phyloP scores from a whole-genome alignment of 1,140 invertebrate genomes.

The Rhopalosiphum padi region DNA sequence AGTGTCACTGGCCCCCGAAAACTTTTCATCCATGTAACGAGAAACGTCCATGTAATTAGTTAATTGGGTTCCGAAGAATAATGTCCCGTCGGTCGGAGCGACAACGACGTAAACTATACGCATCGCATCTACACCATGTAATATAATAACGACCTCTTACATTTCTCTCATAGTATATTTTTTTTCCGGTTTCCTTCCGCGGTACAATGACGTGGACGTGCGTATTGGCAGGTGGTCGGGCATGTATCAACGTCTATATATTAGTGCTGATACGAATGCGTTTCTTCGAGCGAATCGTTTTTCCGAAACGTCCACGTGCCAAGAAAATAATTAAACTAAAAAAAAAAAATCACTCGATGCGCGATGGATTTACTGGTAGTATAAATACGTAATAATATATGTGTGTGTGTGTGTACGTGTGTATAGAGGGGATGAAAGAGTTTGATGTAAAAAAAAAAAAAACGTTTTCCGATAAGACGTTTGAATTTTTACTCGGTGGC shows the following conservation, averaged over 20 bases:
- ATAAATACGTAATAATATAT: neutral
- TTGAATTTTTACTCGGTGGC: neutral
- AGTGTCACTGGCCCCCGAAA: constrained; percentile 1
- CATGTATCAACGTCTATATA: neutral
- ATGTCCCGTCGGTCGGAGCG: neutral
- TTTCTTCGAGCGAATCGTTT: neutral
- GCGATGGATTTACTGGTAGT: neutral
- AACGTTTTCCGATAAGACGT: neutral
- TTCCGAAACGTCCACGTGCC: constrained; percentile 26
- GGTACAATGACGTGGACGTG: neutral
- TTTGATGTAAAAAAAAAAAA: neutral
- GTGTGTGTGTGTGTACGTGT: neutral
- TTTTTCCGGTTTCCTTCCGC: neutral
- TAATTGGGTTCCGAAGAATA: constrained; percentile 53
- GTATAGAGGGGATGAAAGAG: too few relatives aligned
- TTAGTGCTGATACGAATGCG: neutral
- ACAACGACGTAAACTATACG: neutral
- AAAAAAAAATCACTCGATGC: neutral
- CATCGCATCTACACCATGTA: neutral
- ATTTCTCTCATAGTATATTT: neutral
- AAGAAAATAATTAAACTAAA: constrained; percentile 51
- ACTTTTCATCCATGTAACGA: constrained; percentile 53
- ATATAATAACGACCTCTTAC: neutral
- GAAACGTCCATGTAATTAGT: constrained; percentile 55
- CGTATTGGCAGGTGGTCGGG: neutral